Base-by-base conservation (phyloP, 2,797 vertebrate genomes). In the Megalops cyprinoides region DNA sequence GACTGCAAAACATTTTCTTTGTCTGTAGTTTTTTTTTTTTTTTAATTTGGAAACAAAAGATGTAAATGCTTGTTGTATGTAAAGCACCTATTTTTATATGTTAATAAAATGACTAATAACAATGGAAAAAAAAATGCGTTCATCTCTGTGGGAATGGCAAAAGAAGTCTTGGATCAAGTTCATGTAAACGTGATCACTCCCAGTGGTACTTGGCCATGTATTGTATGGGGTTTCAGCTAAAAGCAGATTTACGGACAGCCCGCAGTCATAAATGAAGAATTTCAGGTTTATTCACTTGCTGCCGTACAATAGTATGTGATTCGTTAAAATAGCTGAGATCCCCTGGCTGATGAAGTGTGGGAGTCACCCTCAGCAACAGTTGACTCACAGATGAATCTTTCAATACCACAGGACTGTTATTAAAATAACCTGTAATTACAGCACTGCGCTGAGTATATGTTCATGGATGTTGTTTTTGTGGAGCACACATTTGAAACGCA, bases 51-150 rank as follows among this genome's bases (percentile, higher is more conserved):
- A 74, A 69, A 34, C 65, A 37, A 76, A 76, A 76, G 69, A 25
- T 74, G 44, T 74, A 49, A 48, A 74, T 51, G 44, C 60, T 69
- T 56, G 69, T 58, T 80, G 67, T 79, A 73, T 73, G 6, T 55
- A 60, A 80, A 80, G 39, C 42, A 53, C 79, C 44, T 74, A 74
- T 80, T 80, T 79, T 74, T 80, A 12, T 80, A 80, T 80, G 49
- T 80, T n/a, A 80, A 80, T 80, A 74, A 80, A 80, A 74, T 71
- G 25, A 51, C 46, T 18, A 28, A 28, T 74, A 74, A 73, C 18
- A 56, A 65, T 56, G 53, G 48, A 73, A 79, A 73, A 73, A 79
- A 73, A 42, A 42, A 79, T 53, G 39, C 44, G 5, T 67, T 23
- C n/a, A 31, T 78, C 77, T 10, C 42, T 65, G 77, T 67, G 73